Evolutionary conservation across 2,797 vertebrate genomes (phyloP).

Genomic region (Gymnothorax reevesii): DNA sequence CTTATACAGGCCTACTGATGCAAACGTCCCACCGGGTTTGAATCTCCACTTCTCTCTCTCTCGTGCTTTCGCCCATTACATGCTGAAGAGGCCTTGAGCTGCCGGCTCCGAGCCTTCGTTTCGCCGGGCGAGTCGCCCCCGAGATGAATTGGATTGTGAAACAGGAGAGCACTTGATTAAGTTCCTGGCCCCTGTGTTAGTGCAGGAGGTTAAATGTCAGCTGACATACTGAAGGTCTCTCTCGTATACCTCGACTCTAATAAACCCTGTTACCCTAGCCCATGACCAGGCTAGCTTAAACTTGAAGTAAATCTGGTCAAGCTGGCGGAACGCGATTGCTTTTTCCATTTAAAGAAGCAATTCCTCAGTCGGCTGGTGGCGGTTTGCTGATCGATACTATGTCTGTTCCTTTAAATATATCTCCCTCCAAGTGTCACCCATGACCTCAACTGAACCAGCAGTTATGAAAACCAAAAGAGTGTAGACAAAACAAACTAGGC

Average conservation of each 20-base stretch:
- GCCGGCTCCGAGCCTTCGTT: constrained; percentile 9
- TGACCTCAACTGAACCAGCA: background rate
- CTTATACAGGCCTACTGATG: constrained; percentile 20
- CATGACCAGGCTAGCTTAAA: background rate
- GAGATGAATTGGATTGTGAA: constrained; percentile 52
- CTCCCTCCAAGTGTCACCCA: background rate
- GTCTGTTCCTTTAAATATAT: background rate
- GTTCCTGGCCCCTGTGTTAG: constrained; percentile 59
- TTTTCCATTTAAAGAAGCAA: background rate
- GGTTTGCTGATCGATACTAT: background rate
- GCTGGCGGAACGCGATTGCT: background rate
- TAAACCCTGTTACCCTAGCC: background rate
- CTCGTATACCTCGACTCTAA: constrained; percentile 56
- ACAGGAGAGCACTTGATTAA: constrained; percentile 74
- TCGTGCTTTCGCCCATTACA: constrained; percentile 31
- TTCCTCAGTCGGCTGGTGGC: background rate
- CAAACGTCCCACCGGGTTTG: constrained; percentile 27
- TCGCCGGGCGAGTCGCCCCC: background rate
- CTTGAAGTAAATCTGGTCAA: background rate
- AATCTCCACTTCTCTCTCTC: constrained; percentile 32
- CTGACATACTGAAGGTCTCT: constrained; percentile 69
- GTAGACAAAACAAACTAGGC: background rate
- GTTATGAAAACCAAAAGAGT: background rate
- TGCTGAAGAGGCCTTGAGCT: constrained; percentile 53
- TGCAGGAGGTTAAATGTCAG: constrained; percentile 66